Evolutionary conservation across 2,888 invertebrate genomes (phyloP).

Genomic region (Luperina nickerlii): DNA sequence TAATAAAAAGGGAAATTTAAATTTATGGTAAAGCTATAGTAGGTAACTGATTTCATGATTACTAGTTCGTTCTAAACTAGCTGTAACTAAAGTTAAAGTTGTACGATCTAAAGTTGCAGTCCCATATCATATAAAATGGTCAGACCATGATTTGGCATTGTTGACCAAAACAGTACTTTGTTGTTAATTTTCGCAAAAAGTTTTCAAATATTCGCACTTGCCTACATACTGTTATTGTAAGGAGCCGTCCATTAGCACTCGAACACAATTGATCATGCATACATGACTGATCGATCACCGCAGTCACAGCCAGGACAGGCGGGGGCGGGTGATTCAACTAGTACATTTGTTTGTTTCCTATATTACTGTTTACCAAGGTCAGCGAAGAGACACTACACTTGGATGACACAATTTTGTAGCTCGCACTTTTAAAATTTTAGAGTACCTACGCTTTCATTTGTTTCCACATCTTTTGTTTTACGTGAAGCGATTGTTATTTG

Average conservation of each 20-base stretch:
- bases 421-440: background rate
- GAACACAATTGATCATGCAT: conserved; percentile 32
- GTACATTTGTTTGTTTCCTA: conserved; percentile 27
- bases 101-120: background rate
- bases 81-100: background rate
- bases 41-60: no score
- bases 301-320: background rate
- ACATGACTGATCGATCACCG: conserved; percentile 39
- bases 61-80: background rate
- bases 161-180: background rate
- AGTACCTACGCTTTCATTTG: background rate
- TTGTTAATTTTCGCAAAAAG: conserved; percentile 28
- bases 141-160: background rate
- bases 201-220: conserved; percentile 33
- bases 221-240: conserved; percentile 13
- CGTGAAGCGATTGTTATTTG: background rate
- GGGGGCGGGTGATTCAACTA: conserved; percentile 60
- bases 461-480: background rate
- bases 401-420: background rate
- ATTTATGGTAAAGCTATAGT: background rate
- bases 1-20: background rate
- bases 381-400: background rate
- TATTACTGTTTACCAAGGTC: conserved; percentile 26
- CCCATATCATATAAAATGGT: background rate
- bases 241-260: conserved; percentile 48